phyloP scores from a whole-genome alignment of 2,888 invertebrate species.

The Torymus auratus region DNA sequence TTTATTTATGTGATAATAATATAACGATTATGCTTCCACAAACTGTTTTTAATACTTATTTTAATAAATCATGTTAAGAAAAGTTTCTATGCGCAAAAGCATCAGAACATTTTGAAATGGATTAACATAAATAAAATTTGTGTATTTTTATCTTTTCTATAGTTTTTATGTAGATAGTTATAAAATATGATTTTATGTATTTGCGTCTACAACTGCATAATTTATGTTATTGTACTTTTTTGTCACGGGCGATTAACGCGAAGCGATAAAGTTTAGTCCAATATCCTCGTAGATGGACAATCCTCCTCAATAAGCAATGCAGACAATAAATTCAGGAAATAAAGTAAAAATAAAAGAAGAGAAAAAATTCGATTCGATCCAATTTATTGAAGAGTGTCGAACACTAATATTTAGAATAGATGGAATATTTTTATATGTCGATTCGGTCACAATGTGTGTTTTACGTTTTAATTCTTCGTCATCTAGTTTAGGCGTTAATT shows the following conservation, averaged over 20 bases:
- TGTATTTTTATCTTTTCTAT: conserved; percentile 7
- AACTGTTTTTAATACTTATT: no score
- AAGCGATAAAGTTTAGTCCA: conserved; percentile 21
- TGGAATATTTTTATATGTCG: conserved; percentile 74
- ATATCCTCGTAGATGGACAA: conserved; percentile 65
- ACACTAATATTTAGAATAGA: conserved; percentile 67
- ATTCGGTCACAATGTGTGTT: conserved; percentile 62
- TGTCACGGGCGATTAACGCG: conserved; percentile 5
- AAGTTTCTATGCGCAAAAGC: no score
- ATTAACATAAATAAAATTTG: conserved; percentile 15
- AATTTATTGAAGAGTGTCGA: conserved; percentile 35
- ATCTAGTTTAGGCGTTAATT: conserved; percentile 25
- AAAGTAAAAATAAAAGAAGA: conserved; percentile 61
- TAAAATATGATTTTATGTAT: conserved; percentile 1
- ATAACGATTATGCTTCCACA: not conserved
- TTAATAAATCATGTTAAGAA: no score
- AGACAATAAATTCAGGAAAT: conserved; percentile 73
- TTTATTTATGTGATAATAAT: conserved; percentile 30
- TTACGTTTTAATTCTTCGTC: conserved; percentile 52
- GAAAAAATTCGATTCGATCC: conserved; percentile 59
- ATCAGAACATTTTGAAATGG: no score
- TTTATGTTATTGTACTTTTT: conserved; percentile 17
- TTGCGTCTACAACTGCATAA: not conserved
- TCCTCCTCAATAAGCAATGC: conserved; percentile 72
- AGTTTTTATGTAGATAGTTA: conserved; percentile 9